Base-by-base conservation (phyloP, 2,888 invertebrate species). In the Portevinia maculata region DNA sequence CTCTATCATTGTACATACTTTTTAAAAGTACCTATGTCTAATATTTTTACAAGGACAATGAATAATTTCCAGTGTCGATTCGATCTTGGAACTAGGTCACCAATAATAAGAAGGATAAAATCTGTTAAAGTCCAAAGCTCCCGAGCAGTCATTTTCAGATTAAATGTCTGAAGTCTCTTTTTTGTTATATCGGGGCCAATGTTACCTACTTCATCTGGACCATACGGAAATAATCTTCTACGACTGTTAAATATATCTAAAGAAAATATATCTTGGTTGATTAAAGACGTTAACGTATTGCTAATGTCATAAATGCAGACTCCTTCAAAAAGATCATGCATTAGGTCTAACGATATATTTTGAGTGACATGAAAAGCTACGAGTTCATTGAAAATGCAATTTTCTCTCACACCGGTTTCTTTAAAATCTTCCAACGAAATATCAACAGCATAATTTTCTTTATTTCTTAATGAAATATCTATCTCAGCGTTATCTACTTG, bases 321-420 rank as follows among this genome's bases (percentile, higher is more conserved):
- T 1, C 86, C 85, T 70, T 85, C 85, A 24, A 79, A 84, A 19
- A 85, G 28, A 44, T 85, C 86, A 48, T 86, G 86, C 85, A 86
- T 86, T 7, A 84, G 28, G 53, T 86, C 79, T 52, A 84, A 76
- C 19, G 34, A 62, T 13, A 62, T 50, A 53, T 85, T 86, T 9
- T 81, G 50, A 21, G 75, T 76, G 41, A 75, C 85, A 55, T 85
- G 84, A 74, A 83, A 85, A 19, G 59, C 59, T 59, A 28, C 2
- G 6, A 84, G 46, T 1, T 48, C 24, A 64, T 84, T 73, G 39
- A 84, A 84, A 57, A 69, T 41, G 21, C 78, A 84, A 28, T 34
- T 67, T 44, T 48, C 48, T 60, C 50, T 69, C 6, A 84, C 59
- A n/a, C 85, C 86, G 3, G 84, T 84, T 74, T 84, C 37, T 46